These are phyloP conservation scores for Bujurquina vittata DNA, from an alignment of 2,113 vertebrate species.

Conservation along the genomic window DNA sequence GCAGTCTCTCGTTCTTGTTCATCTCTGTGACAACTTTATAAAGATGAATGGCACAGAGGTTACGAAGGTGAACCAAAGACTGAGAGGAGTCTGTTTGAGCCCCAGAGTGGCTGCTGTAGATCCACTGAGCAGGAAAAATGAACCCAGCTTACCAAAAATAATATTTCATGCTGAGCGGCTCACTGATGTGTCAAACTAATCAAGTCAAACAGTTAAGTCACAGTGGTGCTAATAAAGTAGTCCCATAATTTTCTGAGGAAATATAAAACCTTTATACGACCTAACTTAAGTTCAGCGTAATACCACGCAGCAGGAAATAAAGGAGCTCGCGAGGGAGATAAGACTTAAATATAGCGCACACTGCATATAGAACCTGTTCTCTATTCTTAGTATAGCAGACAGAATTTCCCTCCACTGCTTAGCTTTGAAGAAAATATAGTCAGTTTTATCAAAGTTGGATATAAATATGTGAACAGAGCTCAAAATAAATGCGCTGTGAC, in stretches of 20 bases:
- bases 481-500: background rate
- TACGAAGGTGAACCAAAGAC: background rate
- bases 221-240: background rate
- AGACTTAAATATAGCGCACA: constrained; percentile 1
- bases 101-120: background rate
- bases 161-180: background rate
- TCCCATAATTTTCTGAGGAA: background rate
- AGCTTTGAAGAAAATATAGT: background rate
- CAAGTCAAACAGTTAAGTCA: background rate
- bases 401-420: background rate
- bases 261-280: background rate
- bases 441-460: background rate
- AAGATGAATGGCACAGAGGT: constrained; percentile 17
- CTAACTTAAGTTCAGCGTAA: background rate
- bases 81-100: background rate
- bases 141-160: background rate
- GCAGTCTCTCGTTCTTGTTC: constrained; percentile 1
- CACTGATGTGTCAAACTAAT: background rate
- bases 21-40: background rate
- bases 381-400: background rate
- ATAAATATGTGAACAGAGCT: background rate
- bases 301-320: background rate
- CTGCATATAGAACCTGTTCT: background rate
- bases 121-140: background rate
- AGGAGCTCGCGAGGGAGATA: background rate